Evolutionary conservation across 1,140 invertebrate species (phyloP), one percentile per base, ranked within the genome.

Genomic region (Macrocentrus cingulum): DNA sequence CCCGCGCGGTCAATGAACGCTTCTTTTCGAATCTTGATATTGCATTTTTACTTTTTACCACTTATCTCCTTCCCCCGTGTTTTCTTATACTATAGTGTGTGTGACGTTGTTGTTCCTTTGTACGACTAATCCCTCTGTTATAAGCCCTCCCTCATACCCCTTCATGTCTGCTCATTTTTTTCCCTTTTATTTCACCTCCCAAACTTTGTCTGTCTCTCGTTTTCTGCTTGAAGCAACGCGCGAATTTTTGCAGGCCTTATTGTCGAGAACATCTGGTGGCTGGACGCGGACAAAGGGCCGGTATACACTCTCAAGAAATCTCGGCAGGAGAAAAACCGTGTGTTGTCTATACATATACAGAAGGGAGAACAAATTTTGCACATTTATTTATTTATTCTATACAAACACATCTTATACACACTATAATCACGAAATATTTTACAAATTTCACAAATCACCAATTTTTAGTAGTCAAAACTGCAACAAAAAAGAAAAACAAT

Each of bases 221-320:
- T 22, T 18, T 41, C 25, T 55, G 44, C 7, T 51, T 39, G 32
- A 2, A 34, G 56, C 34, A 57, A 57, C 59, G 46, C 25, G 37
- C 56, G 55, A 62, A 65, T 61, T 75, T 66, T 70, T 67, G 64
- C 63, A 55, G 52, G 58, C 72, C 64, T 74, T 69, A 69, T 74
- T 72, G 68, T 63, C 57, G 54, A 41, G 68, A 74, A 73, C 73
- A 75, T 75, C 71, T 75, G 73, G 73, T 71, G 68, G 63, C 60
- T 69, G 67, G 62, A 57, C 6, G 32, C 64, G 69, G 64, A 74
- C 71, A 75, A 75, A 73, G 70, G 61, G 44, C 64, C 60, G 61
- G 56, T 57, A n/a, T n/a, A 63, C 62, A 51, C 16, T 52, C 44
- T 36, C 41, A 29, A 29, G 25, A 29, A 29, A 29, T 29, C 25